These are phyloP conservation scores for Zaprionus camerounensis DNA, from an alignment of 1,140 invertebrate genomes.

Conservation along the genomic window DNA sequence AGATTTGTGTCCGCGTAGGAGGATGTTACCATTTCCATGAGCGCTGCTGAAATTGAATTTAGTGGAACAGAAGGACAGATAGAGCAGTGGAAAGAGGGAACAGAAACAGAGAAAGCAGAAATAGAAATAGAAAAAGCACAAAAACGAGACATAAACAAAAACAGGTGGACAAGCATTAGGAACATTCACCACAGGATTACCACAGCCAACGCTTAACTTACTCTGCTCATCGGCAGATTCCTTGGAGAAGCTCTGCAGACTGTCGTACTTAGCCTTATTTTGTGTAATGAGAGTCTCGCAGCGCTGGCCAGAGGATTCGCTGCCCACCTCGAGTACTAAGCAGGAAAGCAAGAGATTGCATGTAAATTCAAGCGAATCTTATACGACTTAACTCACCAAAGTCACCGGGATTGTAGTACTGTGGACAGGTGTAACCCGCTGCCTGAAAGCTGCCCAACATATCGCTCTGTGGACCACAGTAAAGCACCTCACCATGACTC, in stretches of 20 bases:
- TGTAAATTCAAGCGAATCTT: neutral
- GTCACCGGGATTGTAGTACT: conserved; percentile 89
- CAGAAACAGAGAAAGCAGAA: conserved; percentile 7
- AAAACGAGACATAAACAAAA: neutral
- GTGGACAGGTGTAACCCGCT: conserved; percentile 87
- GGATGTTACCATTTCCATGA: conserved; percentile 38
- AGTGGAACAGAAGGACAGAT: conserved; percentile 44
- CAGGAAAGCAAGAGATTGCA: neutral
- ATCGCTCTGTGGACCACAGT: conserved; percentile 86
- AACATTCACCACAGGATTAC: conserved; percentile 1
- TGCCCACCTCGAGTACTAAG: conserved; percentile 72
- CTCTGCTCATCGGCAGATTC: conserved; percentile 58
- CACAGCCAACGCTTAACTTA: conserved; percentile 48
- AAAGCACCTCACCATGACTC: conserved; percentile 86
- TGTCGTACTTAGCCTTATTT: conserved; percentile 50
- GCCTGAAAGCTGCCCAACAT: conserved; percentile 85
- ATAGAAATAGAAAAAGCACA: conserved; percentile 7
- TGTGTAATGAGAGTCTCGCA: conserved; percentile 56
- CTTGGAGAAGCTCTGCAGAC: conserved; percentile 35
- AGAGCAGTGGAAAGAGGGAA: conserved; percentile 48
- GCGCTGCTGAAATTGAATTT: conserved; percentile 68
- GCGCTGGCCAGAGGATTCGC: conserved; percentile 57
- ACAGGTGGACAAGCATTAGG: conserved; percentile 24
- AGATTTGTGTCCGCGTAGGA: conserved; percentile 1
- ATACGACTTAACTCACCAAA: conserved; percentile 76